phyloP scores from a whole-genome alignment of 2,113 vertebrate genomes.

The Prunella fulvescens region DNA sequence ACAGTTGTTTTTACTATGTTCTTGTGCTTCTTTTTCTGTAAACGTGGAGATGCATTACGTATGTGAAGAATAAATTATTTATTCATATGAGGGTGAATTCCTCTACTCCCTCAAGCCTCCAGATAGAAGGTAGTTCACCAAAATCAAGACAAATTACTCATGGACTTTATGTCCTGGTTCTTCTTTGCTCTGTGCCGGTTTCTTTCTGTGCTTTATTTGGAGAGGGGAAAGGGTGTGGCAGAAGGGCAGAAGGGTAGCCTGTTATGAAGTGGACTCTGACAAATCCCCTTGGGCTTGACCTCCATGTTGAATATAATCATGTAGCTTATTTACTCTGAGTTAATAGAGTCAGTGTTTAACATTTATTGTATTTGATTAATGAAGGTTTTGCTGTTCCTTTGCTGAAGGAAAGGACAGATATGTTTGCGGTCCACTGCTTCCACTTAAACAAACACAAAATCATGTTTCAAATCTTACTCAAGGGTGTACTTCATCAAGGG shows the following conservation, averaged over 20 bases:
- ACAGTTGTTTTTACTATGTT: background rate
- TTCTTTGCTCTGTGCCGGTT: background rate
- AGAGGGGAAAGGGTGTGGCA: background rate
- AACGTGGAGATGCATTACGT: background rate
- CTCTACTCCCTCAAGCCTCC: background rate
- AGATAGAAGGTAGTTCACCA: background rate
- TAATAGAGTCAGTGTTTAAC: slow-evolving; percentile 24
- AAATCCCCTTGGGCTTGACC: slow-evolving; percentile 12
- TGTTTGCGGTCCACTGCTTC: slow-evolving; percentile 1
- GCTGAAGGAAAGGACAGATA: background rate
- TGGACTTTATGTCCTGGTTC: background rate
- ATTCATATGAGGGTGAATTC: background rate
- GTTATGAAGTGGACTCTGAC: background rate
- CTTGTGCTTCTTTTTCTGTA: background rate
- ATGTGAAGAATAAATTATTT: background rate
- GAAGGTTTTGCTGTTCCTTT: slow-evolving; percentile 9
- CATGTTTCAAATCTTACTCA: background rate
- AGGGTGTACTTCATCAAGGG: background rate
- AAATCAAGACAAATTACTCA: rapidly evolving
- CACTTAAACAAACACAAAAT: slow-evolving; percentile 21
- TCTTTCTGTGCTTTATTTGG: background rate
- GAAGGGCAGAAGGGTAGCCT: background rate
- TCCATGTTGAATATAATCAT: background rate
- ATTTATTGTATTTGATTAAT: slow-evolving; percentile 47
- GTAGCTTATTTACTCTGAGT: slow-evolving; percentile 21